Evolutionary conservation across 1,140 invertebrate genomes (phyloP).

Genomic region (Batillaria attramentaria): DNA sequence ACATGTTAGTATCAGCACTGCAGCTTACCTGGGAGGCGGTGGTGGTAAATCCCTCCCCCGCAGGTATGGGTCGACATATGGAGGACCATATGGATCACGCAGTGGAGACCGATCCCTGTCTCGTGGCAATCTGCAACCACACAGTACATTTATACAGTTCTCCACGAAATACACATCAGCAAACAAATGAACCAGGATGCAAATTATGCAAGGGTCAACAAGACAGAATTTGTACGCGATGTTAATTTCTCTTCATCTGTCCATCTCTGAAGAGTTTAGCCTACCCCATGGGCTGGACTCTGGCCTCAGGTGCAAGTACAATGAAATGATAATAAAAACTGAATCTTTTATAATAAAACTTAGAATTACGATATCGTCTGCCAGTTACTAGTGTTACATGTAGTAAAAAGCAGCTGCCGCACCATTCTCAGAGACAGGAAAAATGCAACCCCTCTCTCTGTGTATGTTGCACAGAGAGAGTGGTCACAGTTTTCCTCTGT

Average conservation of each 20-base stretch:
- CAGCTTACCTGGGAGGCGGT: slow-evolving; percentile 32
- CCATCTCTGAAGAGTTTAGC: too few species aligned
- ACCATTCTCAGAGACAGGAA: too few species aligned
- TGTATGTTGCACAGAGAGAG: too few species aligned
- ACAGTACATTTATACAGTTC: neutral
- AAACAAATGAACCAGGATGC: neutral
- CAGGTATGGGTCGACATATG: slow-evolving; percentile 49
- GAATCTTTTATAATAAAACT: neutral
- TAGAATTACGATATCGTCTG: too few species aligned
- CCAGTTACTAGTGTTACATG: too few species aligned
- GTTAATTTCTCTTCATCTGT: too few species aligned
- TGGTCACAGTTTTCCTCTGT: too few species aligned
- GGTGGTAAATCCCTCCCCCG: slow-evolving; percentile 17
- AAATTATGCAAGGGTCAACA: neutral
- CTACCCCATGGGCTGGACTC: too few species aligned
- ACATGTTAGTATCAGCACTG: too few species aligned
- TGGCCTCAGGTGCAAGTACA: too few species aligned
- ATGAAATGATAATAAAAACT: neutral
- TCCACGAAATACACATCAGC: neutral
- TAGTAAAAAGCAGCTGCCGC: too few species aligned
- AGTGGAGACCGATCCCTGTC: slow-evolving; percentile 48
- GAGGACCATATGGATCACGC: slow-evolving; percentile 47
- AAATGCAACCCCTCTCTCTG: too few species aligned
- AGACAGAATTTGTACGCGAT: neutral
- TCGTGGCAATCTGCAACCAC: neutral